A percentile compares a stretch with the other conserved stretches of the same genome.
Evolutionary conservation across 92 coral and sea anemone genomes (phyloP).

Genomic region (Umimayanthus kanabou): DNA sequence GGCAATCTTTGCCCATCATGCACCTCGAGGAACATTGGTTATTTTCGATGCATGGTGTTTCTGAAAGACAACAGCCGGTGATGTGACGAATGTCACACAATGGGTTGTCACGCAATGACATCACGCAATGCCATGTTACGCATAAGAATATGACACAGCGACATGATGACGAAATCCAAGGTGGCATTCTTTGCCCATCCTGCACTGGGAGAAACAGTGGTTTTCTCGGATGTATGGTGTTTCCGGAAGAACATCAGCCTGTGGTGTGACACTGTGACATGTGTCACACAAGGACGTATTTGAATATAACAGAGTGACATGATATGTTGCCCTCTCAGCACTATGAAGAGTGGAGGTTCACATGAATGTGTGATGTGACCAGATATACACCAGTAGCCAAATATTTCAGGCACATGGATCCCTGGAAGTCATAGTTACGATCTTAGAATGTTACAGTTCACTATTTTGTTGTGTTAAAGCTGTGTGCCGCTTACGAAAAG

Average conservation of each 20-base stretch:
- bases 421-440: no score
- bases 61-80: not conserved
- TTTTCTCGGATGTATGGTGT: constrained; percentile 62
- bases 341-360: not conserved
- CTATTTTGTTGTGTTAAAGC: no score
- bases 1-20: constrained; percentile 42
- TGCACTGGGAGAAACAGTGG: constrained; percentile 63
- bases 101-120: no score
- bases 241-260: constrained; percentile 4
- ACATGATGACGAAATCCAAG: constrained; percentile 20
- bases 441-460: no score
- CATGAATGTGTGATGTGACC: not conserved
- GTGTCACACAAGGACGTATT: not conserved
- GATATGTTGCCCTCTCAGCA: not conserved
- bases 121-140: not conserved
- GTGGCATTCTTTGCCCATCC: constrained; percentile 18
- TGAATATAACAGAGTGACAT: not conserved
- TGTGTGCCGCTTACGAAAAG: no score
- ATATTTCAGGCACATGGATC: no score
- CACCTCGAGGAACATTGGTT: constrained; percentile 53
- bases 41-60: constrained; percentile 60
- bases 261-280: not conserved
- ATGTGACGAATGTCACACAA: not conserved
- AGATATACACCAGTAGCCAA: no score
- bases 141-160: not conserved